These are phyloP conservation scores for Sebastes iracundus DNA, from an alignment of 2,797 vertebrate genomes.

Conservation along the genomic window DNA sequence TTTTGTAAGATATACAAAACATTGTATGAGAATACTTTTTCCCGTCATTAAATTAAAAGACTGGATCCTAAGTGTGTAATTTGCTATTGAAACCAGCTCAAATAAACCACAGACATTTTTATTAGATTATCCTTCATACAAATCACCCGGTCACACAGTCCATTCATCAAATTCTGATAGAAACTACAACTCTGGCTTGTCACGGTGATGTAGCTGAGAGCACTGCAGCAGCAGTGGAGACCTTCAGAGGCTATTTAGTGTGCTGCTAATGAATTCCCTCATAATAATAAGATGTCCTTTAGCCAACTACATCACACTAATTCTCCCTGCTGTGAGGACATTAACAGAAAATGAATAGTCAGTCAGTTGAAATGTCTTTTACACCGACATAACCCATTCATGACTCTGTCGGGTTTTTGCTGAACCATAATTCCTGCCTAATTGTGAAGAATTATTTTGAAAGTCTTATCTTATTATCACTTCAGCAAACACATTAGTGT, in stretches of 20 bases:
- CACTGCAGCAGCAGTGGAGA: neutral
- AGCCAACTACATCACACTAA: slow-evolving; percentile 7
- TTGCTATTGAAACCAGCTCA: neutral
- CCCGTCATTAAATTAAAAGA: neutral
- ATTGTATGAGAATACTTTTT: neutral
- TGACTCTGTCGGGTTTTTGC: slow-evolving; percentile 17
- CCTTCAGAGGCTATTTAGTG: slow-evolving; percentile 7
- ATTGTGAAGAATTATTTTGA: neutral
- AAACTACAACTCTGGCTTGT: neutral
- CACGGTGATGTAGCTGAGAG: no score
- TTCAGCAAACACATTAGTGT: neutral
- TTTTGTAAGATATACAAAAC: neutral
- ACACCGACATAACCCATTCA: neutral
- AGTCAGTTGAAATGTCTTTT: neutral
- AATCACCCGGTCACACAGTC: neutral
- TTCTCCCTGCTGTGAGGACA: slow-evolving; percentile 19
- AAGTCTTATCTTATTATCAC: neutral
- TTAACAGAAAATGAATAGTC: slow-evolving; percentile 16
- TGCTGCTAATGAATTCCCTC: slow-evolving; percentile 23
- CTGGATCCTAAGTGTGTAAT: neutral
- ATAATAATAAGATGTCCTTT: slow-evolving; percentile 30
- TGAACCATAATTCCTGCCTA: neutral
- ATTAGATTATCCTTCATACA: neutral
- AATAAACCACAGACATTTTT: neutral
- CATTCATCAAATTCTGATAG: neutral